Percentiles rank a stretch among this genome's conserved stretches.
Evolutionary conservation across 2,797 vertebrate species (phyloP).

Genomic region (Propithecus perrieri): DNA sequence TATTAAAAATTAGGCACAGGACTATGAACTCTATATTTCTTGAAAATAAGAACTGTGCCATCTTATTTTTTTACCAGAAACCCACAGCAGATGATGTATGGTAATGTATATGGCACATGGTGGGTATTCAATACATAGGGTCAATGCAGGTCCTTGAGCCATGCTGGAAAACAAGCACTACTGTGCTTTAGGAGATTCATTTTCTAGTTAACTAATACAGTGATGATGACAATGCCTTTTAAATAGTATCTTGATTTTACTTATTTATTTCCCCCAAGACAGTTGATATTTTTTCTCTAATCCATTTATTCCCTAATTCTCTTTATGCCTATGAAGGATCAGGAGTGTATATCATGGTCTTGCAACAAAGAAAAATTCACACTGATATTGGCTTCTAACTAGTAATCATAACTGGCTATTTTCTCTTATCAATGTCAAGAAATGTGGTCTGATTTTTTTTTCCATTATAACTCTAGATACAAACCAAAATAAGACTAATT

Average conservation of each 20-base stretch:
- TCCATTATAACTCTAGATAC: neutral
- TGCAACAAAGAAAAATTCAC: conserved; percentile 7
- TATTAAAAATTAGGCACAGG: neutral
- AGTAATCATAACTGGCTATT: neutral
- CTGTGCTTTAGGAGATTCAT: neutral
- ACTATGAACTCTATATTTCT: neutral
- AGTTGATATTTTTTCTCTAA: neutral
- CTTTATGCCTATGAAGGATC: neutral
- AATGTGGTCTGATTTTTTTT: neutral
- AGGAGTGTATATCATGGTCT: neutral
- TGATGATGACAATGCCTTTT: neutral
- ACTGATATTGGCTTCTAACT: neutral
- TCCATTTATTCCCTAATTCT: neutral
- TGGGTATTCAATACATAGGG: neutral
- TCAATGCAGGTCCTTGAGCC: neutral
- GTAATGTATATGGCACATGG: neutral
- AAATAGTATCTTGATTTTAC: neutral
- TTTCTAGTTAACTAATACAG: neutral
- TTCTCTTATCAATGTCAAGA: neutral
- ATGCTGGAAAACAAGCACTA: neutral
- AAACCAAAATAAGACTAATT: conserved; percentile 10
- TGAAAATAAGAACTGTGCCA: neutral
- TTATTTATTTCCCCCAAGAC: neutral
- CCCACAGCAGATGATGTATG: neutral
- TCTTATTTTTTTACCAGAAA: neutral